Evolutionary conservation across 2,113 vertebrate species (phyloP), one percentile per base, ranked within the genome.

Genomic region (Sinocyclocheilus grahami): DNA sequence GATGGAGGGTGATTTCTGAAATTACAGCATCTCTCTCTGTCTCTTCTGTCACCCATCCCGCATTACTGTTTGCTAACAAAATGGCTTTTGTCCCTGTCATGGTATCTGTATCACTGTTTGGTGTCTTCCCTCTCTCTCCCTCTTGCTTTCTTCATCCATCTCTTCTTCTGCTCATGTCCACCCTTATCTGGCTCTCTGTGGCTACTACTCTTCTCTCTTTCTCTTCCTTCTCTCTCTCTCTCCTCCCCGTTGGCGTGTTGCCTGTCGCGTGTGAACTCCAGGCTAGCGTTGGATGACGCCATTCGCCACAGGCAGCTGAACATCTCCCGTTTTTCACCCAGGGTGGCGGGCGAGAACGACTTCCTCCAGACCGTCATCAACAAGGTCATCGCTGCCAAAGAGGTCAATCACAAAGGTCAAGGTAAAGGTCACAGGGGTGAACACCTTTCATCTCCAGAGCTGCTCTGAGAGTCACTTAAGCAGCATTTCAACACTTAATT

Each of bases 381-480:
- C 97, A 99, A 99, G 96, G 98, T 99, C 93, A 99, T 99, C 95
- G 95, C 97, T 83, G 98, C 98, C 94, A 99, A 99, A 95, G 98
- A 99, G 95, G 97, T 99, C 93, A 99, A 99, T 95, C 98, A 99
- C 95, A 99, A 99, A 94, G 98, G 98, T 58, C 98, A 99, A 96
- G 98, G 98, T 99, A 94, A 86, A 14, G 33, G 16, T 13, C 51
- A 46, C 22, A 8, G 11, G 58, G 3, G 3, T 22, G 5, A 1
- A 58, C 20, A 58, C 51, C 14, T 55, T 55, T 58, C 18, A 58
- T 58, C 55, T 58, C 55, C 55, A 60, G 5, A 58, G 53, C 16
- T 58, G 53, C 53, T 58, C 18, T 18, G 53, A 37, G 37, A 58
- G 4, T 16, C 51, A 53, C 3, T 53, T 53, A 1, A 13, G 12